Conservation (phyloP, 2,888 invertebrate species). For the Erebia palarica region DNA sequence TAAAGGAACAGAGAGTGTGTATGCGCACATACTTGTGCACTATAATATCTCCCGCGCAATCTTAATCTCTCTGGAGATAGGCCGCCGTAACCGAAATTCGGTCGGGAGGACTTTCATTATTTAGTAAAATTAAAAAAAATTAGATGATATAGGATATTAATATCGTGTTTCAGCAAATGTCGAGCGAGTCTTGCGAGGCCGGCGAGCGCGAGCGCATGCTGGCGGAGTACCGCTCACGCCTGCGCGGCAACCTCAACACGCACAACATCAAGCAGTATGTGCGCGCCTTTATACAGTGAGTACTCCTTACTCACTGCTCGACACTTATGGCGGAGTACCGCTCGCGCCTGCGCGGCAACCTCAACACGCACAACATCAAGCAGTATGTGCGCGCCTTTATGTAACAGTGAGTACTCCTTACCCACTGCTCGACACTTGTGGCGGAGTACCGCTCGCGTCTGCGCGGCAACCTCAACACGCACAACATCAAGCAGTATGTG, state of each 20-base stretch:
- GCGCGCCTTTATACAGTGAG: constrained; percentile 91
- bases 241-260: constrained; percentile 89
- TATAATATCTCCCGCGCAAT: no score
- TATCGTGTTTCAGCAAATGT: constrained; percentile 62
- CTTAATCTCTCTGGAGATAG: no score
- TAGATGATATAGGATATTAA: not conserved
- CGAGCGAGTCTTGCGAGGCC: constrained; percentile 62
- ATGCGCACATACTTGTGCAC: no score
- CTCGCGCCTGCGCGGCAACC: constrained; percentile 87
- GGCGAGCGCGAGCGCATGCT: constrained; percentile 89
- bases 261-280: constrained; percentile 92
- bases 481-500: constrained; percentile 91
- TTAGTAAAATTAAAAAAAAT: not conserved
- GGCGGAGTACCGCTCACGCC: constrained; percentile 88
- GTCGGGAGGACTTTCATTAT: no score
- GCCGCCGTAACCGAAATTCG: no score
- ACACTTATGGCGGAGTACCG: constrained; percentile 85
- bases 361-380: constrained; percentile 91
- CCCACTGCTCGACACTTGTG: constrained; percentile 50
- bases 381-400: constrained; percentile 91
- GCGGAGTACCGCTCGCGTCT: constrained; percentile 89
- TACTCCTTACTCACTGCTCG: not conserved
- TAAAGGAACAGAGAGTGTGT: no score
- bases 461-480: constrained; percentile 88
- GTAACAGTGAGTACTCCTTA: constrained; percentile 83